phyloP scores from a whole-genome alignment of 2,113 vertebrate genomes.

The Centrocercus urophasianus region DNA sequence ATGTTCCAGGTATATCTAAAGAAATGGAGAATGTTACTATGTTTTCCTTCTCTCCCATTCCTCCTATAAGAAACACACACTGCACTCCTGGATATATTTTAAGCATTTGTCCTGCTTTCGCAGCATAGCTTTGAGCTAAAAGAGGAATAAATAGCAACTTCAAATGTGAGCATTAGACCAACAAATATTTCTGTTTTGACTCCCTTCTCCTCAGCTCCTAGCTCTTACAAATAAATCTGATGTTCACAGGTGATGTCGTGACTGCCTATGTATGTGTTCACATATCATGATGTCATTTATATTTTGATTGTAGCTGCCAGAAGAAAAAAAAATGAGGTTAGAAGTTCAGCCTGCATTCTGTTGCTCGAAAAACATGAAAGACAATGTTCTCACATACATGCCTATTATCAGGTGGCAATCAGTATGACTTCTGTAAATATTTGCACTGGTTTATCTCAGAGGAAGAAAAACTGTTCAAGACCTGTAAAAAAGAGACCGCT shows the following conservation, averaged over 20 bases:
- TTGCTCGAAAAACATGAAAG: not conserved
- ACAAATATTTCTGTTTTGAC: not conserved
- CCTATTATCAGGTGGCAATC: not conserved
- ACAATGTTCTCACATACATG: not conserved
- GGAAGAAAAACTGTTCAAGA: not conserved
- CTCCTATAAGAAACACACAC: not conserved
- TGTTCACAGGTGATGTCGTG: not conserved
- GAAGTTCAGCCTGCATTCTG: not conserved
- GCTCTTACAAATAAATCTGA: rapidly evolving
- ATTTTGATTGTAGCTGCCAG: not conserved
- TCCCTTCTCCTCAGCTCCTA: not conserved
- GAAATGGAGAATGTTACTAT: not conserved
- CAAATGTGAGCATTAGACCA: not conserved
- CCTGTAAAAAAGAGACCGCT: not conserved
- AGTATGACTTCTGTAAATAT: not conserved
- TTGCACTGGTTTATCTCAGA: not conserved
- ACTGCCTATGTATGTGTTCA: not conserved
- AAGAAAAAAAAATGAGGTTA: not conserved
- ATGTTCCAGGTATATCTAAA: not conserved
- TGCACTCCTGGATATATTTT: not conserved
- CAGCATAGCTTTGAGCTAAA: not conserved
- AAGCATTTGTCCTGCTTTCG: not conserved
- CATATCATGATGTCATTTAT: not conserved
- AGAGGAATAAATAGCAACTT: not conserved
- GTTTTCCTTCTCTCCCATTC: not conserved